Base-by-base conservation (phyloP, 2,113 vertebrate genomes). In the Rhinoptilus africanus region DNA sequence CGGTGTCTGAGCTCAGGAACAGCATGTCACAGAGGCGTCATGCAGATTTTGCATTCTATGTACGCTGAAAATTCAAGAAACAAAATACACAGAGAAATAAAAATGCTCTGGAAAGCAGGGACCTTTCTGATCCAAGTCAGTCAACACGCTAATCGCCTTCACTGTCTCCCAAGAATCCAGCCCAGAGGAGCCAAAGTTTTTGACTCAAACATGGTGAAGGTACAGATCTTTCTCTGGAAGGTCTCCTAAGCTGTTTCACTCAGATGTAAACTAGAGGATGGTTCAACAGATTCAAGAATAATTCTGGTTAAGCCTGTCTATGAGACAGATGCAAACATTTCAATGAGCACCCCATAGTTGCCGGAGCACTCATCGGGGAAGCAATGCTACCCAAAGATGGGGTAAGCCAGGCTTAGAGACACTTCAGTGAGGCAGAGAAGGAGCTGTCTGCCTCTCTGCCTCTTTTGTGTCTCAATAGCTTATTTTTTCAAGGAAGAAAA, bases 281-380 rank as follows among this genome's bases (percentile, higher is more conserved):
- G 6, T 43, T 87, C 67, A 43, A 11, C 13, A 74, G 26, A 34
- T 48, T 78, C 13, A 50, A 24, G 66, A 56, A 51, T 35, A 30
- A 35, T 64, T 79, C 23, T 90, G 53, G 16, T 22, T 30, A 35
- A 56, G 22, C 35, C 12, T 11, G 20, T 19, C 95, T 68, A 2
- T 28, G 2, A 56, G 34, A 26, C 32, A 77, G 76, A 62, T 17
- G 10, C 14, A 69, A 47, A 21, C 0, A 23, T 71, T 75, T 72
- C 51, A 43, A 0, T 27, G 30, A 72, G 51, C 71, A 41, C 10
- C 66, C 7, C 1, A 8, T 8, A 22, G 51, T 3, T 47, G 32
- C 14, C 41, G 50, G 47, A 47, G 51, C 2, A 2, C 37, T 32
- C 3, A 1, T 12, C 28, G 86, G 68, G 51, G 32, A 63, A 91